phyloP scores from a whole-genome alignment of 2,113 vertebrate genomes.

The Peromyscus polionotus region DNA sequence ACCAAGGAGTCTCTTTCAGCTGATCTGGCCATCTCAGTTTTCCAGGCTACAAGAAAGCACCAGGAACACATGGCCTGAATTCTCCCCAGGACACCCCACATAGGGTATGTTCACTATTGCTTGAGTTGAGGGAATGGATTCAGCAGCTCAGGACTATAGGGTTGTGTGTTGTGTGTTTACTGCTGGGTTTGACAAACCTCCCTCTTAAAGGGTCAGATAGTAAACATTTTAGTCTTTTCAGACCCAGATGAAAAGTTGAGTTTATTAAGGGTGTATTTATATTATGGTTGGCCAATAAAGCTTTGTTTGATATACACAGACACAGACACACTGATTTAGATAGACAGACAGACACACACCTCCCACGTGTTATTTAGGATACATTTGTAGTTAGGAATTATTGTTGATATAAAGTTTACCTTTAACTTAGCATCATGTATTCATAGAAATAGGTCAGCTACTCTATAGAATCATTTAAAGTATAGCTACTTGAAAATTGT shows the following conservation, averaged over 20 bases:
- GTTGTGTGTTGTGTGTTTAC: not conserved
- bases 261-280: not conserved
- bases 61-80: not conserved
- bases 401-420: constrained; percentile 24
- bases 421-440: not conserved
- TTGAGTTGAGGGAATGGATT: not conserved
- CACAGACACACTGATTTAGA: not conserved
- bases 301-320: not conserved
- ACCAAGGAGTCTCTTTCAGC: not conserved
- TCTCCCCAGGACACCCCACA: not conserved
- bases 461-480: not conserved
- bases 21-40: not conserved
- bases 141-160: not conserved
- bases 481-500: not conserved
- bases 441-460: not conserved
- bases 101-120: not conserved
- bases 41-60: not conserved
- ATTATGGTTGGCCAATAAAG: not conserved
- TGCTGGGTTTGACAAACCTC: not conserved
- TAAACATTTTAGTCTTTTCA: not conserved
- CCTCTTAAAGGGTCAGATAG: not conserved
- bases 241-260: not conserved
- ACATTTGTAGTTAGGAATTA: not conserved
- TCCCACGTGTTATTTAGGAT: not conserved
- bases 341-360: not conserved